phyloP scores from a whole-genome alignment of 2,113 vertebrate genomes.

The Sinosuthora webbiana region DNA sequence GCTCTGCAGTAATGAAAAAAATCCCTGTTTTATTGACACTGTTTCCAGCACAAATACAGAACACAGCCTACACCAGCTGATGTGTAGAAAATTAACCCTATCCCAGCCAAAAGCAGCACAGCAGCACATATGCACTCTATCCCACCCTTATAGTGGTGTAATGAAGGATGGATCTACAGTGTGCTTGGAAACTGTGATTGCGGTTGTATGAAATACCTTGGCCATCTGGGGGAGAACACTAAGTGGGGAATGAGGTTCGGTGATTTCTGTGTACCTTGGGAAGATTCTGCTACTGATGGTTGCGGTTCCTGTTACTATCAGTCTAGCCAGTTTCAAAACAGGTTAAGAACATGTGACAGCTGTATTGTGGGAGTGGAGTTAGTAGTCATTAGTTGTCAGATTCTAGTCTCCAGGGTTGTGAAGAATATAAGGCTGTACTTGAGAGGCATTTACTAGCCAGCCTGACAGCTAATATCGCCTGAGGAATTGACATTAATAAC shows the following conservation, averaged over 20 bases:
- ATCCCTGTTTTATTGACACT: not conserved
- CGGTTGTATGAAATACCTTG: not conserved
- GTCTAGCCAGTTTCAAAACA: not conserved
- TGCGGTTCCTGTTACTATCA: not conserved
- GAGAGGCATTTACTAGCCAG: not conserved
- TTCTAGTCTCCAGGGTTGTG: not conserved
- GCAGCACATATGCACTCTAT: accelerated
- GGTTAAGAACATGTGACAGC: accelerated
- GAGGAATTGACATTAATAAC: not conserved
- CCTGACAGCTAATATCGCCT: not conserved
- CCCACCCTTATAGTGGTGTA: not conserved
- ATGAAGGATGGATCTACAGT: not conserved
- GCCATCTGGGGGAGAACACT: not conserved
- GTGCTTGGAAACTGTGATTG: not conserved
- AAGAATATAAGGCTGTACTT: not conserved
- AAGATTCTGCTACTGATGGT: not conserved
- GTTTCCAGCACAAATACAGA: not conserved
- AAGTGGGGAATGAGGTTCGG: not conserved
- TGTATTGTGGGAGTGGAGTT: not conserved
- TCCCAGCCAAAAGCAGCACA: not conserved
- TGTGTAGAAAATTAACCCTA: not conserved
- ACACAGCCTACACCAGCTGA: not conserved
- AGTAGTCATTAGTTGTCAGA: not conserved
- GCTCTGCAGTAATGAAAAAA: not conserved
- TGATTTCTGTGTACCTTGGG: not conserved